These are phyloP conservation scores for Pseudochirops cupreus DNA, from an alignment of 2,797 vertebrate species.

Conservation along the genomic window DNA sequence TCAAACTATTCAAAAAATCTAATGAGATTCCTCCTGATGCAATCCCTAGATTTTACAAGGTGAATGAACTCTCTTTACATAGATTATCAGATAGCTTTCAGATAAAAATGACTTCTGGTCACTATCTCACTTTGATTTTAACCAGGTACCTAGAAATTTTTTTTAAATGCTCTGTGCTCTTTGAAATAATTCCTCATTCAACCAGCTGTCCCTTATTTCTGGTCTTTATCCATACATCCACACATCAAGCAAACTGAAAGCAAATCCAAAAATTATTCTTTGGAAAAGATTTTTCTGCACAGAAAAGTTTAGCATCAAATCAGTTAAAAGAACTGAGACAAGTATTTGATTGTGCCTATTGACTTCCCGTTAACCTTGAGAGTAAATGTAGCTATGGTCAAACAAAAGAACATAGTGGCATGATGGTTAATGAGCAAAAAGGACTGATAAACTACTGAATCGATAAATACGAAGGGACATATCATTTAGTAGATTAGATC, in stretches of 20 bases:
- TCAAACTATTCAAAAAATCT: slow-evolving; percentile 46
- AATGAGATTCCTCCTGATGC: slow-evolving; percentile 42
- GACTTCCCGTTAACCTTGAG: slow-evolving; percentile 79
- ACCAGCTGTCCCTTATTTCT: slow-evolving; percentile 58
- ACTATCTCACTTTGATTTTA: slow-evolving; percentile 58
- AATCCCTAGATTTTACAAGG: slow-evolving; percentile 47
- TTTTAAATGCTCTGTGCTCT: slow-evolving; percentile 39
- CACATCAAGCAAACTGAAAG: slow-evolving; percentile 38
- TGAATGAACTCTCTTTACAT: slow-evolving; percentile 47
- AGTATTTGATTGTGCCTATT: slow-evolving; percentile 73
- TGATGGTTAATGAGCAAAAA: slow-evolving; percentile 48
- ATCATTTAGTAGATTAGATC: slow-evolving; percentile 54
- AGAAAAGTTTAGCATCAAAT: slow-evolving; percentile 66
- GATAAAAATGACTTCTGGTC: slow-evolving; percentile 53
- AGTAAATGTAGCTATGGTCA: slow-evolving; percentile 77
- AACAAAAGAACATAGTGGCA: slow-evolving; percentile 44
- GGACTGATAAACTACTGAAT: slow-evolving; percentile 60
- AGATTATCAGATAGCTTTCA: slow-evolving; percentile 8
- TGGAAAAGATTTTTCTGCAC: slow-evolving; percentile 51
- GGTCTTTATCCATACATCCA: slow-evolving; percentile 52
- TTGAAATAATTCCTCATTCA: slow-evolving; percentile 58
- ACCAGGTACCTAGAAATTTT: slow-evolving; percentile 27
- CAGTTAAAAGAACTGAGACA: slow-evolving; percentile 70
- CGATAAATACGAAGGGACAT: slow-evolving; percentile 65
- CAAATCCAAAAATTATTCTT: slow-evolving; percentile 44